Conservation (phyloP, 2,113 vertebrate genomes). For the Ciconia maguari region DNA sequence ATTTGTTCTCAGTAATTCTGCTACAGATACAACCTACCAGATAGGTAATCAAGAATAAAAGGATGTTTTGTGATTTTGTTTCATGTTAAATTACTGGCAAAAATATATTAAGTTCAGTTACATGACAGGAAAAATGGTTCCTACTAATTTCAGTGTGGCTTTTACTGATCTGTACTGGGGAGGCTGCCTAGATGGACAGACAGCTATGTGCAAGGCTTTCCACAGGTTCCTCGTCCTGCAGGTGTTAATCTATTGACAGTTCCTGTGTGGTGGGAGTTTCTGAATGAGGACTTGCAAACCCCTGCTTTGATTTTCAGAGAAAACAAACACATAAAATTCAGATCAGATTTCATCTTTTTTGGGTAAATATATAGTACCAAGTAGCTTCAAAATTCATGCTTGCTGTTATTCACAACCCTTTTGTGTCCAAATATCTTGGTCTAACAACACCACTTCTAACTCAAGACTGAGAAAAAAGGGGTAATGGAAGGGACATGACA, state of each 20-base stretch:
- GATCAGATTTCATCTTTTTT: background rate
- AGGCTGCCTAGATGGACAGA: background rate
- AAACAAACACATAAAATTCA: background rate
- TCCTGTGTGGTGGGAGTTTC: background rate
- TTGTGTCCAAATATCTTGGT: background rate
- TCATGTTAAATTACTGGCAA: background rate
- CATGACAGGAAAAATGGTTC: background rate
- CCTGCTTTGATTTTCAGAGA: background rate
- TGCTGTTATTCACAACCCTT: background rate
- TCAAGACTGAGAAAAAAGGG: background rate
- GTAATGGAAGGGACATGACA: background rate
- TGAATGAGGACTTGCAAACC: background rate
- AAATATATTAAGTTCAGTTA: background rate
- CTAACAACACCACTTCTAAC: background rate
- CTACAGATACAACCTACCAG: background rate
- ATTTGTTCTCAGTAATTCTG: background rate
- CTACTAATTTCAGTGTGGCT: background rate
- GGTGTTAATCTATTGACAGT: background rate
- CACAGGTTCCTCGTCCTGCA: background rate
- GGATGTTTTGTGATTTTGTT: background rate
- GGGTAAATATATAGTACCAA: background rate
- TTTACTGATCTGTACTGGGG: background rate
- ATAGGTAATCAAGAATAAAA: background rate
- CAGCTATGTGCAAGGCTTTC: background rate
- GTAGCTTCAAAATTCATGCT: background rate